Evolutionary conservation across 2,113 vertebrate species (phyloP).

Genomic region (Malaclemys terrapin): DNA sequence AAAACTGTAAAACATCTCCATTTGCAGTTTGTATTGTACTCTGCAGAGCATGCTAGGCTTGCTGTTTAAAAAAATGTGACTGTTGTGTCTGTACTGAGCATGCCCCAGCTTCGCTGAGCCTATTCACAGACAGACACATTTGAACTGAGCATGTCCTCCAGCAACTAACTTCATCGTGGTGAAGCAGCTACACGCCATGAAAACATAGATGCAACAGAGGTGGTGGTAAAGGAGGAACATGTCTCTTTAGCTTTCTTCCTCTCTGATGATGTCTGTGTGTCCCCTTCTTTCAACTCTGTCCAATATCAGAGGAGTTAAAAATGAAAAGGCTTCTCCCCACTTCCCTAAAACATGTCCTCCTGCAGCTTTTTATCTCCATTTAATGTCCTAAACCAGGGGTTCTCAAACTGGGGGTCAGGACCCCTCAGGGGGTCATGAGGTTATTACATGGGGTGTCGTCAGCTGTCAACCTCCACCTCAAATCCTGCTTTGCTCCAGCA

Average conservation of each 20-base stretch:
- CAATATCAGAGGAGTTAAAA: background rate
- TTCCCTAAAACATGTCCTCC: background rate
- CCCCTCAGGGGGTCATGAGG: no score
- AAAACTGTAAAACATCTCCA: background rate
- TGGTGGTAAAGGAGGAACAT: background rate
- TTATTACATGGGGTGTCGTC: no score
- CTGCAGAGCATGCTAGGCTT: slow-evolving; percentile 14
- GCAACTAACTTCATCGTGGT: background rate
- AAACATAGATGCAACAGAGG: background rate
- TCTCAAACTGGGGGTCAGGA: no score
- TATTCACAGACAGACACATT: background rate
- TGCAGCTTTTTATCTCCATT: background rate
- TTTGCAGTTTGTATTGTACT: background rate
- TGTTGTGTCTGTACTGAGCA: background rate
- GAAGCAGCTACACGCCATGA: background rate
- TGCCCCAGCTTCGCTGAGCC: background rate
- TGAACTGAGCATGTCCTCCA: background rate
- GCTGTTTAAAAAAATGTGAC: background rate
- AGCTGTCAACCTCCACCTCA: no score
- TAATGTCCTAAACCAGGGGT: background rate
- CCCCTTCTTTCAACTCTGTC: background rate
- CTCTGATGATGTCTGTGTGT: background rate
- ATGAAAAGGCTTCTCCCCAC: background rate
- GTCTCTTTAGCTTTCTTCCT: slow-evolving; percentile 49
- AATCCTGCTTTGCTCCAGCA: no score